Conservation (phyloP, 2,888 invertebrate genomes). For the Drosophila suboccidentalis region DNA sequence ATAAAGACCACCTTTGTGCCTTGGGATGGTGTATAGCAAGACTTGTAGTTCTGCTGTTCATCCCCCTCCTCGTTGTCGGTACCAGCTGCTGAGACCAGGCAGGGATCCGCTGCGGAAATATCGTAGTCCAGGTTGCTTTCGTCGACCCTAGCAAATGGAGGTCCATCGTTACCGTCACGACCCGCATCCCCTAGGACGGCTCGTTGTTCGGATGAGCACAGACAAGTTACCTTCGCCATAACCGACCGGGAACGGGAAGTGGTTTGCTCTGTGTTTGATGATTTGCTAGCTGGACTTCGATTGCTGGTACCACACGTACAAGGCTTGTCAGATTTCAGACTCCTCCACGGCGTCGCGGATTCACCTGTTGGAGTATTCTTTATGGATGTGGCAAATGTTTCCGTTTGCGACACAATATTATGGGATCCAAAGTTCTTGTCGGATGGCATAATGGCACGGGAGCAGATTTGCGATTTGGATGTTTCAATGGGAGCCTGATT, state of each 20-base stretch:
- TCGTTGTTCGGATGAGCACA: slow-evolving; percentile 48
- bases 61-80: background rate
- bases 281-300: slow-evolving; percentile 9
- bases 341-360: background rate
- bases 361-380: background rate
- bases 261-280: slow-evolving; percentile 48
- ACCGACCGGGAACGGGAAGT: slow-evolving; percentile 66
- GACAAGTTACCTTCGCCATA: slow-evolving; percentile 64
- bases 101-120: slow-evolving; percentile 18
- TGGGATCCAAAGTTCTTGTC: background rate
- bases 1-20: slow-evolving; percentile 29
- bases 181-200: slow-evolving; percentile 7
- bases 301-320: background rate
- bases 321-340: background rate
- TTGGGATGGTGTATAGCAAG: background rate
- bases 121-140: background rate
- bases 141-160: slow-evolving; percentile 36
- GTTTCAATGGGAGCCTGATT: background rate
- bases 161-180: background rate
- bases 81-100: slow-evolving; percentile 8
- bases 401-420: background rate
- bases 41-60: background rate
- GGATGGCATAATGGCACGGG: background rate
- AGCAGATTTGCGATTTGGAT: background rate
- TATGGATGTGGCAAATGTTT: background rate